Evolutionary conservation across 2,797 vertebrate species (phyloP).

Genomic region (Gephyroberyx darwinii): DNA sequence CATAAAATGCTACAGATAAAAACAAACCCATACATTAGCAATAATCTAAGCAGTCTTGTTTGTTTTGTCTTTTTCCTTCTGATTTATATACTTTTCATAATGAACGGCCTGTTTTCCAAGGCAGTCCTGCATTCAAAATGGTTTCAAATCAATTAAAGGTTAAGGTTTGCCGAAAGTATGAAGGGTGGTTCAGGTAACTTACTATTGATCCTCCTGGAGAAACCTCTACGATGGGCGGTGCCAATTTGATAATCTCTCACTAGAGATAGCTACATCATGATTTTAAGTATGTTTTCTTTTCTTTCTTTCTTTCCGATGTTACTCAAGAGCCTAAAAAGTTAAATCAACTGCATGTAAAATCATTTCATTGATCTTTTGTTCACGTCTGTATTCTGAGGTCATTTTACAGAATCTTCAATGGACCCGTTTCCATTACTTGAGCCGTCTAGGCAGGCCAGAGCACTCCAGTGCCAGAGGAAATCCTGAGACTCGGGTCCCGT

Average conservation of each 20-base stretch:
- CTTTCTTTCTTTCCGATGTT: not conserved
- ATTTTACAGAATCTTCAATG: not conserved
- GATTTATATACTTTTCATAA: slow-evolving; percentile 1
- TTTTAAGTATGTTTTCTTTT: not conserved
- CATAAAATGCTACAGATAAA: slow-evolving; percentile 63
- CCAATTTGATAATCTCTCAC: not conserved
- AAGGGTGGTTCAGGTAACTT: slow-evolving; percentile 19
- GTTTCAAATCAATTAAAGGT: not conserved
- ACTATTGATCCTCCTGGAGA: too few relatives aligned
- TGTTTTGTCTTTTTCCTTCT: not conserved
- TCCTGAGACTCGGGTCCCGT: not conserved
- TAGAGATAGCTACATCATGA: not conserved
- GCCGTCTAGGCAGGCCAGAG: slow-evolving; percentile 19
- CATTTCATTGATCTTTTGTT: not conserved
- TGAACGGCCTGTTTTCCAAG: not conserved
- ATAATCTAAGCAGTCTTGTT: slow-evolving; percentile 18
- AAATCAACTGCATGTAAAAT: not conserved
- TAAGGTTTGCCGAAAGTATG: not conserved
- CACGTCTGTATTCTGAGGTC: slow-evolving; percentile 1
- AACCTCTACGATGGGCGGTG: not conserved
- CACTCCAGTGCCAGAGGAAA: not conserved
- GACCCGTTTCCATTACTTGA: not conserved
- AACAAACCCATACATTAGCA: slow-evolving; percentile 24
- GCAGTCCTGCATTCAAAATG: not conserved
- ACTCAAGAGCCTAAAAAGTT: not conserved